phyloP scores from a whole-genome alignment of 1,140 invertebrate species.

The Tetranychus cinnabarinus region DNA sequence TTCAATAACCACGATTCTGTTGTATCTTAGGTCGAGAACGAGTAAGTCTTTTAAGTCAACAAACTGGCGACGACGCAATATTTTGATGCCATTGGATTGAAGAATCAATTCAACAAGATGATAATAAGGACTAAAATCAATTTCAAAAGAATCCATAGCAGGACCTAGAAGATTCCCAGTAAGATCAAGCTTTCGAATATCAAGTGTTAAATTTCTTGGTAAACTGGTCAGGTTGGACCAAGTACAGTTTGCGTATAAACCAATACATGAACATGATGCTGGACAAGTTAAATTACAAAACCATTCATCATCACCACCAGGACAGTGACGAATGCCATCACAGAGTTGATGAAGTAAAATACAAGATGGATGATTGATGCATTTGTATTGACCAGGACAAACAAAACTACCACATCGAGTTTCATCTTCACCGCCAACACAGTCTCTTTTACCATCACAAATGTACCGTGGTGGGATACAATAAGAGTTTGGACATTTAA shows the following conservation, averaged over 20 bases:
- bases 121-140: conserved; percentile 10
- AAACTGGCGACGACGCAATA: conserved; percentile 13
- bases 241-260: conserved; percentile 12
- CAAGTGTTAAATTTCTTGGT: conserved; percentile 4
- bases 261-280: conserved; percentile 11
- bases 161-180: conserved; percentile 12
- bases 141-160: conserved; percentile 3
- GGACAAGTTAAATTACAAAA: conserved; percentile 16
- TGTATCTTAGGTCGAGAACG: conserved; percentile 15
- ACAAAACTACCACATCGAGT: conserved; percentile 15
- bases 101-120: conserved; percentile 16
- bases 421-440: conserved; percentile 18
- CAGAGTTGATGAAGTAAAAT: conserved; percentile 15
- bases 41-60: conserved; percentile 15
- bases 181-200: conserved; percentile 15
- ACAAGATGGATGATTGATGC: conserved; percentile 14
- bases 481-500: conserved; percentile 21
- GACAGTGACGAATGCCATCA: conserved; percentile 16
- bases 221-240: conserved; percentile 9
- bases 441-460: conserved; percentile 20
- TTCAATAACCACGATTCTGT: conserved; percentile 11
- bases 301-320: conserved; percentile 15
- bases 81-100: conserved; percentile 14
- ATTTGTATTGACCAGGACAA: conserved; percentile 16
- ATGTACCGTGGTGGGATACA: conserved; percentile 18